Base-by-base conservation (phyloP, 1,140 invertebrate genomes). In the Drosophila busckii region DNA sequence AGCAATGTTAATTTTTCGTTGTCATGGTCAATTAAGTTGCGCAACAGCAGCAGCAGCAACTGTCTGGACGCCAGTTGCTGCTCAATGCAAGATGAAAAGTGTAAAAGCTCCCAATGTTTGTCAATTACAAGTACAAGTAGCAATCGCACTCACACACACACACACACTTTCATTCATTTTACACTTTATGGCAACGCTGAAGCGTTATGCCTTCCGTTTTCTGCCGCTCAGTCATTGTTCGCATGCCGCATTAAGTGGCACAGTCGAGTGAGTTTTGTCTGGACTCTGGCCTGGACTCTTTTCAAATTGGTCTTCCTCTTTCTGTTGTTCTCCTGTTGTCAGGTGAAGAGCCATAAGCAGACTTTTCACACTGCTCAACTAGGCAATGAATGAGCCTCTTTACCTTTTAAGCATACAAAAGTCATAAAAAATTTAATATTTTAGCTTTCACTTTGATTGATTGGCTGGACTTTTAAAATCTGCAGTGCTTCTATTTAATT, bases 1-100 rank as follows among this genome's bases (percentile, higher is more conserved):
- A 66, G 55, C 70, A 80, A 80, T 71, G 73, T 65, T 80, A 80
- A 80, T 80, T 71, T 69, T 70, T 80, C 76, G 68, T 71, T 80
- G 73, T 80, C 73, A 69, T 69, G 75, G 75, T 66, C 75, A 82
- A 80, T 80, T 80, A 73, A 82, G 68, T 80, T 64, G 48, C 40
- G n/a, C 17, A 26, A 35, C 25, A 25, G 13, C 23, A 52, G 25
- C 13, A 13, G 12, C 55, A 26, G 29, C 28, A 23, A 37, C 7
- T 25, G 13, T 5, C 10, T 13, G 4, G 4, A 12, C 4, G 2
- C 8, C 50, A 29, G 12, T 12, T 29, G 2, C 9, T 44, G 13
- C 26, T 48, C 15, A 55, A 26, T 23, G 45, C 13, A 13, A 46
- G 50, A 52, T 32, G 60, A 61, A 80, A 69, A 65, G 65, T 69